Evolutionary conservation across 2,888 invertebrate species (phyloP), one percentile per base, ranked within the genome.

Genomic region (Drosophila acutilabella): DNA sequence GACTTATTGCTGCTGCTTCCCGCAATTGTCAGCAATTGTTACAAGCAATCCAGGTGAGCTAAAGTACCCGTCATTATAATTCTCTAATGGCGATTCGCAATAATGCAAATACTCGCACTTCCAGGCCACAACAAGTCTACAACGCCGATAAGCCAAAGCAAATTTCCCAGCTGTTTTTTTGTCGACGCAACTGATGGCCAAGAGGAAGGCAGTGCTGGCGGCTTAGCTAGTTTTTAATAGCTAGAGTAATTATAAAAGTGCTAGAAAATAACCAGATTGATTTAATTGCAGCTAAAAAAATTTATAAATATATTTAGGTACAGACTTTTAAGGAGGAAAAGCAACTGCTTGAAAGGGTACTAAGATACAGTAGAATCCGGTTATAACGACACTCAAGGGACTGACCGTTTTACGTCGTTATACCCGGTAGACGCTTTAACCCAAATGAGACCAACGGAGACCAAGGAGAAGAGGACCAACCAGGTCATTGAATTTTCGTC

Each of bases 1-100:
- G 16, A 40, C 16, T 38, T 52, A 42, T 36, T 5, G 36, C 30
- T 53, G 61, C 38, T 48, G 56, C 44, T 57, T 42, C 42, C 11
- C 16, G 14, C 65, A 58, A 58, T 59, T 59, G 56, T 30, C 47
- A 20, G 30, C 54, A 53, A 38, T 45, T 66, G 64, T 66, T 58
- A 59, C 77, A 80, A 66, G 26, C 73, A 57, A 52, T 56, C 47
- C 67, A 16, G 20, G 47, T 23, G 54, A 78, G 53, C 78, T 33
- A 78, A 71, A 87, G 78, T 84, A 69, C 81, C 64, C 81, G 36
- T 60, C 65, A 88, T 88, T 82, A 86, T 52, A 84, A 78, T 71
- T 57, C 79, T 58, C 54, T 65, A 81, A 84, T 78, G 85, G 74
- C 65, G 45, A 76, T 65, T 74, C 64, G 58, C 68, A 81, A 75